A percentile compares a stretch with the other conserved stretches of the same genome.
Conservation (phyloP, 2,113 vertebrate species). For the Motacilla alba region DNA sequence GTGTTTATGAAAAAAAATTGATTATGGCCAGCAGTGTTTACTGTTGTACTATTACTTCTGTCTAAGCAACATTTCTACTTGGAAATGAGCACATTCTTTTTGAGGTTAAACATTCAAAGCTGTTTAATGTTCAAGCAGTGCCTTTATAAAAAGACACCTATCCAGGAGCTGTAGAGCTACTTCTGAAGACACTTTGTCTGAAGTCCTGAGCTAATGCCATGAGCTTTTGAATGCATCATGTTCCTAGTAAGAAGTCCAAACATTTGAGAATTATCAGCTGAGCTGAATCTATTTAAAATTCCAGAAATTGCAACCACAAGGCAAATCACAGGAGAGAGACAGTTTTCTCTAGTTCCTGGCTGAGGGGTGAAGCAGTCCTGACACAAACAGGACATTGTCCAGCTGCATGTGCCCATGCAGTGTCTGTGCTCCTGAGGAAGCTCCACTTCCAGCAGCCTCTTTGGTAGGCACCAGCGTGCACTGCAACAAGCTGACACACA, state of each 20-base stretch:
- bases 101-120: neutral
- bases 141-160: neutral
- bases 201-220: neutral
- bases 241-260: neutral
- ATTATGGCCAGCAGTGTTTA: neutral
- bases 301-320: neutral
- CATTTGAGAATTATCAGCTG: neutral
- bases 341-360: neutral
- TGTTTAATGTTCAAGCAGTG: neutral
- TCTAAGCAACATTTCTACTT: neutral
- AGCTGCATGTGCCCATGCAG: rapidly evolving
- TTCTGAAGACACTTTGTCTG: neutral
- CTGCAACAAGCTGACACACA: neutral
- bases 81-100: neutral
- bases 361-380: neutral
- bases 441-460: neutral
- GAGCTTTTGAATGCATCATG: neutral
- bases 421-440: neutral
- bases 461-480: rapidly evolving
- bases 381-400: rapidly evolving
- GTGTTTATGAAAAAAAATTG: neutral
- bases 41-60: neutral
- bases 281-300: neutral
- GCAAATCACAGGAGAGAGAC: neutral
- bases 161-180: neutral